These are phyloP conservation scores for Melinaea menophilus DNA, from an alignment of 2,888 invertebrate genomes.

Conservation along the genomic window DNA sequence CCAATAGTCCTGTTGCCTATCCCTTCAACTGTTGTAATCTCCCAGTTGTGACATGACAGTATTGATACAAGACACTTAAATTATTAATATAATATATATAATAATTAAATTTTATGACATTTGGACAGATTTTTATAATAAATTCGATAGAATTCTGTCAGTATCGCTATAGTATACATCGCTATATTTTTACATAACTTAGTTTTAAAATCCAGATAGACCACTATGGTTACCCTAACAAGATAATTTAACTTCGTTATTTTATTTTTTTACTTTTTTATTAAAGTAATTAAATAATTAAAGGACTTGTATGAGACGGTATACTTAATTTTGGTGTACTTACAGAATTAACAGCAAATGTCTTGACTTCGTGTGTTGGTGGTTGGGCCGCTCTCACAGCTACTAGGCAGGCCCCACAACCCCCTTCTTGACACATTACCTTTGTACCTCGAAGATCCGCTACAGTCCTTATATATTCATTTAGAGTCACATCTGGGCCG, in stretches of 20 bases:
- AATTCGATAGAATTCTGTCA: too few species aligned
- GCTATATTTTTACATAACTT: too few species aligned
- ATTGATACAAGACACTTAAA: slow-evolving; percentile 81
- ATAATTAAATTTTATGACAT: too few species aligned
- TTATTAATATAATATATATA: neutral
- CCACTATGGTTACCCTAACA: too few species aligned
- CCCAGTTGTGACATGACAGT: slow-evolving; percentile 81
- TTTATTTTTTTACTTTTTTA: too few species aligned
- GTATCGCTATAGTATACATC: too few species aligned
- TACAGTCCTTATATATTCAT: slow-evolving; percentile 79
- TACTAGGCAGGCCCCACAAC: slow-evolving; percentile 84
- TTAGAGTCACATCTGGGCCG: slow-evolving; percentile 78
- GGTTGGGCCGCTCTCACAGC: slow-evolving; percentile 64
- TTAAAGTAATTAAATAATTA: too few species aligned
- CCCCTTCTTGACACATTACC: slow-evolving; percentile 84
- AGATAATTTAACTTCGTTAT: too few species aligned
- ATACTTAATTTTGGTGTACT: slow-evolving; percentile 35
- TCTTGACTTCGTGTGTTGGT: slow-evolving; percentile 58
- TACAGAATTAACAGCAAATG: slow-evolving; percentile 81
- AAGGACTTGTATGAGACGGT: too few species aligned
- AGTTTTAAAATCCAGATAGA: too few species aligned
- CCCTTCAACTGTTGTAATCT: slow-evolving; percentile 84
- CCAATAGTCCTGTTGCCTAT: slow-evolving; percentile 81
- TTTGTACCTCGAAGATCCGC: slow-evolving; percentile 82
- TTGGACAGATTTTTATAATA: too few species aligned